Base-by-base conservation (phyloP, 2,888 invertebrate genomes). In the Tinea pellionella region DNA sequence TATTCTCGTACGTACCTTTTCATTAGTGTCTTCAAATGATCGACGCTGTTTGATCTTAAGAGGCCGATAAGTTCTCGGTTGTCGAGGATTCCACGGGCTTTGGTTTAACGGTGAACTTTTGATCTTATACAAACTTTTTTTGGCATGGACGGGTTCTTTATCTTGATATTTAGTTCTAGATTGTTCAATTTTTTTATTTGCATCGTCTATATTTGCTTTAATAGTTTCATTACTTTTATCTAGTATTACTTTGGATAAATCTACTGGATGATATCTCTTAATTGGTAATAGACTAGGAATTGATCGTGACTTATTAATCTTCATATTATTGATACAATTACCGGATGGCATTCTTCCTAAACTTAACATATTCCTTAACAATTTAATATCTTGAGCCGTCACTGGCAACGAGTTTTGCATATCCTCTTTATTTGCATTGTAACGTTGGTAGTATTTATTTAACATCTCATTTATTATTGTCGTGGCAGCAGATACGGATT, bases 81-180 rank as follows among this genome's bases (percentile, higher is more conserved):
- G 68, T 47, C 86, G 78, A 1, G 89, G 83, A 65, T 77, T 78
- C 90, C 90, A 90, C 11, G 90, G 90, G 68, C 82, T 88, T 66
- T 87, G 79, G 68, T 89, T 89, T 59, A 81, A 78, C 63, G 88
- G 79, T 18, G 77, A 75, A 61, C 68, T 74, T 66, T 67, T 73
- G 47, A 47, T 15, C 37, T n/a, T 37, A n/a, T n/a, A n/a, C n/a
- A 62, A 63, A 51, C 32, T 60, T 59, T 60, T 60, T 61, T 61
- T 11, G 6, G 24, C 47, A 56, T 56, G 19, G 19, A 37, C 32
- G 13, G 3, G 19, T 12, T 55, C 19, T 24, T 53, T 53, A 53
- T 12, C 24, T 18, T 61, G 41, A 42, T 60, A 9, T 4, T 57
- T 15, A 32, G 57, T 55, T 62, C 51, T 32, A 18, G 57, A 41